phyloP scores from a whole-genome alignment of 2,888 invertebrate species.

The Zaprionus obscuricornis region DNA sequence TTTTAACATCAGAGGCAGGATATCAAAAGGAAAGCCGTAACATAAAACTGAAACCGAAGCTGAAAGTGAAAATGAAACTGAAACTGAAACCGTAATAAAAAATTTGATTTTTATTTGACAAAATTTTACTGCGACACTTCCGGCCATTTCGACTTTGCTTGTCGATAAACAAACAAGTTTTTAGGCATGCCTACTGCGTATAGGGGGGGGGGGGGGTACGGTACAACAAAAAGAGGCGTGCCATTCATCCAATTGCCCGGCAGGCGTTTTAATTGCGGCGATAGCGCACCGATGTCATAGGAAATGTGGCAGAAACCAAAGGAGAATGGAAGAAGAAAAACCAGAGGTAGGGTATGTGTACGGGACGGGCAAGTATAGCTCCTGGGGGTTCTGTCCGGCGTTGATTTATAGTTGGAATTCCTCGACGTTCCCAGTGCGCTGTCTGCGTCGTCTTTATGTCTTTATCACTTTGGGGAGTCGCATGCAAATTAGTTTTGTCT shows the following conservation, averaged over 20 bases:
- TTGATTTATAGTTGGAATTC: constrained; percentile 57
- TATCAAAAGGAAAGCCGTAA: too few species aligned
- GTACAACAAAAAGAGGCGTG: background rate
- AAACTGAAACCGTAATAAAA: constrained; percentile 3
- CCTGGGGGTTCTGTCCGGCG: constrained; percentile 27
- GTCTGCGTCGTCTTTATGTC: constrained; percentile 50
- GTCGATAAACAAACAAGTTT: constrained; percentile 51
- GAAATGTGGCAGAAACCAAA: constrained; percentile 2
- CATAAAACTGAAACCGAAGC: constrained; percentile 28
- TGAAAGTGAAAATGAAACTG: constrained; percentile 28
- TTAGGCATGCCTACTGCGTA: background rate
- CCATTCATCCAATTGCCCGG: background rate
- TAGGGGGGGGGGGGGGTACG: background rate
- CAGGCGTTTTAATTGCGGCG: constrained; percentile 49
- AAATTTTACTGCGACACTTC: constrained; percentile 46
- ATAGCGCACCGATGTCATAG: constrained; percentile 35
- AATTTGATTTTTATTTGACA: constrained; percentile 41
- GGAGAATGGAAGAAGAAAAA: background rate
- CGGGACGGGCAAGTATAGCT: constrained; percentile 19
- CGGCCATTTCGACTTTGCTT: constrained; percentile 37
- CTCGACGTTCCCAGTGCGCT: constrained; percentile 18
- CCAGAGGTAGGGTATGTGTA: too few species aligned
- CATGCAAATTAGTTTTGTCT: constrained; percentile 50
- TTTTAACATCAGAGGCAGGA: constrained; percentile 1
- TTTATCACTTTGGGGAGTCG: constrained; percentile 57